Conservation (phyloP, 2,113 vertebrate genomes). For the Myrmecobius fasciatus region DNA sequence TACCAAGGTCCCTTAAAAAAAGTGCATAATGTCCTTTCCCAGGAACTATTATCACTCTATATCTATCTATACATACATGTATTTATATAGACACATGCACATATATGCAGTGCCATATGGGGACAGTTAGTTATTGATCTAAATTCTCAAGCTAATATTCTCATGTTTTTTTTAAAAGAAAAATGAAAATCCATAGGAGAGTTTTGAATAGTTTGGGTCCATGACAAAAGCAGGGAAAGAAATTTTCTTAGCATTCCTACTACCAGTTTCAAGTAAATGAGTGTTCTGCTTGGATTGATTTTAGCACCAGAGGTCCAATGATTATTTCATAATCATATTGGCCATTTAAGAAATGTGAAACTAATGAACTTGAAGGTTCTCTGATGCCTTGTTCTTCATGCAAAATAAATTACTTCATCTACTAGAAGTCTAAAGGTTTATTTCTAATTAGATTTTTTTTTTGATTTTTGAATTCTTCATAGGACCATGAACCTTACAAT, state of each 20-base stretch:
- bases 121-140: neutral
- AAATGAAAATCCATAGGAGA: neutral
- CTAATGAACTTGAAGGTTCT: neutral
- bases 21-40: neutral
- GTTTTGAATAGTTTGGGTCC: neutral
- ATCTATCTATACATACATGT: no score
- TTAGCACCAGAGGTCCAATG: neutral
- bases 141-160: constrained; percentile 4
- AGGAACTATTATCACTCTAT: no score
- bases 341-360: neutral
- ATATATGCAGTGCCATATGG: neutral
- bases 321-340: neutral
- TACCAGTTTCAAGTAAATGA: neutral
- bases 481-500: no score
- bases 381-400: neutral
- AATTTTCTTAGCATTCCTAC: neutral
- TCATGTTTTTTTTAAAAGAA: neutral
- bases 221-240: neutral
- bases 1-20: neutral
- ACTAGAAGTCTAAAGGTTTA: no score
- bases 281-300: neutral
- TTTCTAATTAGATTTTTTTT: no score
- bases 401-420: neutral
- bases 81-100: no score
- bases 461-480: no score